Evolutionary conservation across 2,888 invertebrate species (phyloP).

Genomic region (Hedya salicella): DNA sequence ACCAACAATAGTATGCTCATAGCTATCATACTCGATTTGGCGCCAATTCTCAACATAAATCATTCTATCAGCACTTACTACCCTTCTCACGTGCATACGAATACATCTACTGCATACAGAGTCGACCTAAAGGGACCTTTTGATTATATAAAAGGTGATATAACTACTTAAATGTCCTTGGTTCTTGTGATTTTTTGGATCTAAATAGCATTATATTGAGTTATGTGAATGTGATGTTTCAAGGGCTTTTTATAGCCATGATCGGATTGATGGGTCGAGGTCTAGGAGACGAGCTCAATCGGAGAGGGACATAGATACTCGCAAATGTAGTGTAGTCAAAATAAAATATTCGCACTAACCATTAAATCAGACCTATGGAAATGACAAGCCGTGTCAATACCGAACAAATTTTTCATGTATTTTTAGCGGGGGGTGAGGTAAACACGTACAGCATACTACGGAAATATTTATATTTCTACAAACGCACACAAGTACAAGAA

Average conservation of each 20-base stretch:
- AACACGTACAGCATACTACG: too few relatives aligned
- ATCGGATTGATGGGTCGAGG: not conserved
- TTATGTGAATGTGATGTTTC: constrained; percentile 16
- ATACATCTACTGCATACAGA: constrained; percentile 8
- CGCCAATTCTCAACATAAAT: constrained; percentile 33
- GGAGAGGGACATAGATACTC: too few relatives aligned
- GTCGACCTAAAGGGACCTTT: not conserved
- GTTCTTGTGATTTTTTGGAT: not conserved
- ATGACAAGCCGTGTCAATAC: too few relatives aligned
- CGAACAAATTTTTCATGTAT: too few relatives aligned
- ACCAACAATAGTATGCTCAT: not conserved
- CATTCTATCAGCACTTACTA: constrained; percentile 2
- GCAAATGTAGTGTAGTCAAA: too few relatives aligned
- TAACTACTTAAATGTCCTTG: not conserved
- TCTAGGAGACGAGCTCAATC: not conserved
- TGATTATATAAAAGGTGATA: not conserved
- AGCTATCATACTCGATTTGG: constrained; percentile 6
- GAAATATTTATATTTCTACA: too few relatives aligned
- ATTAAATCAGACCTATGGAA: too few relatives aligned
- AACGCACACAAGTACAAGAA: too few relatives aligned
- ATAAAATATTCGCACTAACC: too few relatives aligned
- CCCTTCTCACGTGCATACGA: constrained; percentile 8
- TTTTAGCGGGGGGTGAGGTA: too few relatives aligned
- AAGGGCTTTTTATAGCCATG: not conserved
- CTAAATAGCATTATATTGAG: not conserved